A percentile compares a stretch with the other conserved stretches of the same genome.
These are phyloP conservation scores for Silvanus unidentatus DNA, from an alignment of 2,888 invertebrate species.

Conservation along the genomic window DNA sequence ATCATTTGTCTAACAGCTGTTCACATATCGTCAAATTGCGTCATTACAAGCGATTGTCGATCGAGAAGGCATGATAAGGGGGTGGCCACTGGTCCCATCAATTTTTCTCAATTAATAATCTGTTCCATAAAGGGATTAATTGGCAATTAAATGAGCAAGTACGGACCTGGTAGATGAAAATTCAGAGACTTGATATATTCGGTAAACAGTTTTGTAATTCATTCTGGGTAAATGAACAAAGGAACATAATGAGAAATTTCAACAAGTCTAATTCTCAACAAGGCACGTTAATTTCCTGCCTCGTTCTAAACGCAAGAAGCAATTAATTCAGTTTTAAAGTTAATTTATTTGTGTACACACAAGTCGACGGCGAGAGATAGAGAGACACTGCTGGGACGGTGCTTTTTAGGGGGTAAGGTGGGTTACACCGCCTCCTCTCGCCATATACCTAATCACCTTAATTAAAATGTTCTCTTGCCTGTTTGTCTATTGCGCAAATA, in stretches of 20 bases:
- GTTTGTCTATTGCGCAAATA: constrained; percentile 8
- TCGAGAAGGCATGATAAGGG: too few relatives aligned
- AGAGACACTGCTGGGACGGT: too few relatives aligned
- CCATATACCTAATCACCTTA: constrained; percentile 45
- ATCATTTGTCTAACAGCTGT: constrained; percentile 49
- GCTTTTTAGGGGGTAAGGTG: too few relatives aligned
- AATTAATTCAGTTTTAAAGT: constrained; percentile 49
- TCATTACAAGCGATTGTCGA: constrained; percentile 44
- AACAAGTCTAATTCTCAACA: constrained; percentile 39
- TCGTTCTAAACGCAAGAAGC: constrained; percentile 44
- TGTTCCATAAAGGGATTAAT: too few relatives aligned
- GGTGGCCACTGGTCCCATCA: too few relatives aligned
- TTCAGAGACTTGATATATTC: too few relatives aligned
- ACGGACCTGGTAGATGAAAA: too few relatives aligned
- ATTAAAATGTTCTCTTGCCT: constrained; percentile 40
- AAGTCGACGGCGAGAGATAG: constrained; percentile 2
- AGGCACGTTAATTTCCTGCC: constrained; percentile 37
- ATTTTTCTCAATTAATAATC: too few relatives aligned
- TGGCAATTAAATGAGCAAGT: too few relatives aligned
- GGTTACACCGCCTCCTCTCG: too few relatives aligned
- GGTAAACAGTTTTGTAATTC: constrained; percentile 9
- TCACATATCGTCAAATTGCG: constrained; percentile 49
- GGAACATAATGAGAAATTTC: constrained; percentile 41
- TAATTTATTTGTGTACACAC: constrained; percentile 47
- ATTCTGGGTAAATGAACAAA: constrained; percentile 16